Evolutionary conservation across 2,797 vertebrate species (phyloP).

Genomic region (Aulostomus chinensis): DNA sequence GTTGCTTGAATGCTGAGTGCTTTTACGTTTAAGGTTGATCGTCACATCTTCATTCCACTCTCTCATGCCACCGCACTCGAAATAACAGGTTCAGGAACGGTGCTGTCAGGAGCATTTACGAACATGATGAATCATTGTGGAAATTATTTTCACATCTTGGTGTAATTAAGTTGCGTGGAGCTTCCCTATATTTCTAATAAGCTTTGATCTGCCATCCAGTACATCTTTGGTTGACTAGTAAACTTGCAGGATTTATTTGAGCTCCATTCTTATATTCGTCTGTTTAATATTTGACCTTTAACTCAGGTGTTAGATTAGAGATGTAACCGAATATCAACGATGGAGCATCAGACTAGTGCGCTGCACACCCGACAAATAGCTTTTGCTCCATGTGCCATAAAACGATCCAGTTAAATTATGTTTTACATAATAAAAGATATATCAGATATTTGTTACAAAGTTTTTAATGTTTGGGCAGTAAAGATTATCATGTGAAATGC

Average conservation of each 20-base stretch:
- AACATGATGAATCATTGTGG: conserved; percentile 11
- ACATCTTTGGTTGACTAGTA: neutral
- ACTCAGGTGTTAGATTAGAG: neutral
- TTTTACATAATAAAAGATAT: too few relatives aligned
- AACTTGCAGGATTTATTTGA: neutral
- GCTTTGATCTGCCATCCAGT: neutral
- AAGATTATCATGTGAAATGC: conserved; percentile 18
- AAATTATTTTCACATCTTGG: conserved; percentile 2
- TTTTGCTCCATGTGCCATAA: neutral
- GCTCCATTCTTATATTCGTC: conserved; percentile 3
- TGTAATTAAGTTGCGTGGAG: neutral
- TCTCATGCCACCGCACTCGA: conserved; percentile 35
- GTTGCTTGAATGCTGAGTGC: conserved; percentile 64
- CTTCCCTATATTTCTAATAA: neutral
- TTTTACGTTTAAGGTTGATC: conserved; percentile 24
- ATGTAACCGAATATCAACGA: neutral
- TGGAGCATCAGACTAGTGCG: neutral
- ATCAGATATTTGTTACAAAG: too few relatives aligned
- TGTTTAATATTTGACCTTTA: conserved; percentile 2
- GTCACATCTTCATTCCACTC: conserved; percentile 6
- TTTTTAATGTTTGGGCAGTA: too few relatives aligned
- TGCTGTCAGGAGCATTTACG: conserved; percentile 35
- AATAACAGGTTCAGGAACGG: conserved; percentile 35
- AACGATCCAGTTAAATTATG: neutral
- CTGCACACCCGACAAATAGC: neutral